Evolutionary conservation across 2,113 vertebrate species (phyloP).

Genomic region (Cettia cetti): DNA sequence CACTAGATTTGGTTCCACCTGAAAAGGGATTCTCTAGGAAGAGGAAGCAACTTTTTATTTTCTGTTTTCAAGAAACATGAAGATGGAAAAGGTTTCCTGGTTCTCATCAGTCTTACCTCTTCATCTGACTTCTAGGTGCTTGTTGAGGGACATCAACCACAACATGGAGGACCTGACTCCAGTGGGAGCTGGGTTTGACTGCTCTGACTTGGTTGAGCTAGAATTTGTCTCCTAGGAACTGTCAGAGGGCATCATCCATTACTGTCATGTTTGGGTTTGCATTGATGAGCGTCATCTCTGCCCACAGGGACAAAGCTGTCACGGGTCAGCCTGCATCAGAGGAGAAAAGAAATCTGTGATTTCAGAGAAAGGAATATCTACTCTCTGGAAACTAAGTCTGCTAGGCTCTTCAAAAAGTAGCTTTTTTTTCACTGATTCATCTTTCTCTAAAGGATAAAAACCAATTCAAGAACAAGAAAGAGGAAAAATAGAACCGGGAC

Average conservation of each 20-base stretch:
- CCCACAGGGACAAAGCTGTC: background rate
- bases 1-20: background rate
- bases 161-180: background rate
- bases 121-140: background rate
- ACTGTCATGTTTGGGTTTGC: background rate
- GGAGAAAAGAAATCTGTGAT: background rate
- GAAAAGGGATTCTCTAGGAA: background rate
- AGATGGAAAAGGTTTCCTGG: background rate
- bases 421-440: background rate
- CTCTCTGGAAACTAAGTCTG: background rate
- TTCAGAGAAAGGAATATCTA: background rate
- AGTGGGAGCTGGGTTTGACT: background rate
- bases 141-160: background rate
- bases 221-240: background rate
- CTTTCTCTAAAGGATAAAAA: background rate
- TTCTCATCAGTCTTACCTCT: background rate
- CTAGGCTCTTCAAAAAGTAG: background rate
- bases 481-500: background rate
- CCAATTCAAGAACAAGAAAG: background rate
- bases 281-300: background rate
- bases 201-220: background rate
- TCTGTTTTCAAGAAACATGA: background rate
- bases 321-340: background rate
- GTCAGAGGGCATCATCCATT: background rate
- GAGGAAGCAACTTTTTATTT: background rate